These are phyloP conservation scores for Nasonia vitripennis DNA, from an alignment of 1,140 invertebrate genomes.

Conservation along the genomic window DNA sequence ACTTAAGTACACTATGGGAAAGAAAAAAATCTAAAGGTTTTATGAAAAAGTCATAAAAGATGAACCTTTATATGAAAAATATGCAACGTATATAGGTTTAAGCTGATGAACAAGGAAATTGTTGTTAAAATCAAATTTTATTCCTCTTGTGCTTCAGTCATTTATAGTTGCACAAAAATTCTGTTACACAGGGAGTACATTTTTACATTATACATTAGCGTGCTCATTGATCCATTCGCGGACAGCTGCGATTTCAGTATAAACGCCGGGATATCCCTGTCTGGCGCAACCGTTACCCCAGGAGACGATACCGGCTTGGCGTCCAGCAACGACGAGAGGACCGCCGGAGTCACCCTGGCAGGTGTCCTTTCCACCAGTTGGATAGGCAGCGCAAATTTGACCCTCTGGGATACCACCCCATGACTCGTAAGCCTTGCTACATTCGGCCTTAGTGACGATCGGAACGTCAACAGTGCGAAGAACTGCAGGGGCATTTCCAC, in stretches of 20 bases:
- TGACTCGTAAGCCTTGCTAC: slow-evolving; percentile 33
- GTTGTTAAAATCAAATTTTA: no score
- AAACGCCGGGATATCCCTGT: slow-evolving; percentile 78
- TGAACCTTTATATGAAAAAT: no score
- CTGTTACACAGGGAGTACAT: neutral
- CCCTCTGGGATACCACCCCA: slow-evolving; percentile 41
- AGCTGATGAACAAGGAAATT: no score
- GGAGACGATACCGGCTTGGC: slow-evolving; percentile 80
- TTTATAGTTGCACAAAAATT: neutral
- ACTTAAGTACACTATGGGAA: no score
- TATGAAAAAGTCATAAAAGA: no score
- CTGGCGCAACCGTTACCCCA: slow-evolving; percentile 82
- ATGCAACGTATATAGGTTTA: no score
- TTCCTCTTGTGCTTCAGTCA: no score
- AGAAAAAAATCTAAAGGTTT: no score
- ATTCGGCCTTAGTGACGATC: slow-evolving; percentile 39
- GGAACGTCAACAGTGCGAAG: slow-evolving; percentile 52
- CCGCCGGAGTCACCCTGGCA: slow-evolving; percentile 83
- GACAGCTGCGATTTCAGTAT: slow-evolving; percentile 73
- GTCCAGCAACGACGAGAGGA: slow-evolving; percentile 75
- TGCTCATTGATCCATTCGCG: slow-evolving; percentile 64
- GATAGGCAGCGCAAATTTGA: slow-evolving; percentile 41
- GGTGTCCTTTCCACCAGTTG: slow-evolving; percentile 72
- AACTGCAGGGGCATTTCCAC: neutral
- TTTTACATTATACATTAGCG: neutral